Conservation (phyloP, 2,888 invertebrate species). For the Subacronicta megacephala region DNA sequence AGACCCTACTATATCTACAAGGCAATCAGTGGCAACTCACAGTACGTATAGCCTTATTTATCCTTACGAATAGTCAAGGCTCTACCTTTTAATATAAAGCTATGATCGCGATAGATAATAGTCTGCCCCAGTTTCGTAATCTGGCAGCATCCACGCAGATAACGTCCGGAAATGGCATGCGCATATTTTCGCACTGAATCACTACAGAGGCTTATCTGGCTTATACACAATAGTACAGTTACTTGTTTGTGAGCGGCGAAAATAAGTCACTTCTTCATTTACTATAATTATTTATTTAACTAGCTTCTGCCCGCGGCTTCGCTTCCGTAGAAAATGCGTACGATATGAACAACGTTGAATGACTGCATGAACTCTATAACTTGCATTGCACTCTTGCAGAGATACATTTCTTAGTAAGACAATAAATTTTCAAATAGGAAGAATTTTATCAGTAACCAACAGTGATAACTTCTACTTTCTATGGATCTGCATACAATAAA, state of each 20-base stretch:
- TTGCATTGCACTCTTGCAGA: too few species aligned
- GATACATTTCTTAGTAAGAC: too few species aligned
- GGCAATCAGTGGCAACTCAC: slow-evolving; percentile 13
- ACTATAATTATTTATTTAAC: slow-evolving; percentile 38
- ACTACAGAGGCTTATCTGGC: slow-evolving; percentile 34
- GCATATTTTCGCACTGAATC: slow-evolving; percentile 55
- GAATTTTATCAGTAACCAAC: too few species aligned
- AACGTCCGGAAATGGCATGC: slow-evolving; percentile 52
- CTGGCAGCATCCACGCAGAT: slow-evolving; percentile 35
- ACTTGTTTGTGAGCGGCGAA: slow-evolving; percentile 5
- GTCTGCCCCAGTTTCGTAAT: slow-evolving; percentile 38
- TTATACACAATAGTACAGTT: slow-evolving; percentile 18
- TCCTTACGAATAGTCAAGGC: slow-evolving; percentile 9
- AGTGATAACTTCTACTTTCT: too few species aligned
- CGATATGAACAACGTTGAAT: too few species aligned
- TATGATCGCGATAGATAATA: slow-evolving; percentile 36
- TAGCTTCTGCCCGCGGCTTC: too few species aligned
- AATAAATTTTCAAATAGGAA: too few species aligned
- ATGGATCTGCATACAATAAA: too few species aligned
- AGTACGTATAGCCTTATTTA: slow-evolving; percentile 4
- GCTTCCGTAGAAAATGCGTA: too few species aligned
- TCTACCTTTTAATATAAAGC: slow-evolving; percentile 9
- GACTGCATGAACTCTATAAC: too few species aligned
- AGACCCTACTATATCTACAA: background rate
- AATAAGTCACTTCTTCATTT: slow-evolving; percentile 15